Conservation (phyloP, 2,797 vertebrate species). For the Galago senegalensis region DNA sequence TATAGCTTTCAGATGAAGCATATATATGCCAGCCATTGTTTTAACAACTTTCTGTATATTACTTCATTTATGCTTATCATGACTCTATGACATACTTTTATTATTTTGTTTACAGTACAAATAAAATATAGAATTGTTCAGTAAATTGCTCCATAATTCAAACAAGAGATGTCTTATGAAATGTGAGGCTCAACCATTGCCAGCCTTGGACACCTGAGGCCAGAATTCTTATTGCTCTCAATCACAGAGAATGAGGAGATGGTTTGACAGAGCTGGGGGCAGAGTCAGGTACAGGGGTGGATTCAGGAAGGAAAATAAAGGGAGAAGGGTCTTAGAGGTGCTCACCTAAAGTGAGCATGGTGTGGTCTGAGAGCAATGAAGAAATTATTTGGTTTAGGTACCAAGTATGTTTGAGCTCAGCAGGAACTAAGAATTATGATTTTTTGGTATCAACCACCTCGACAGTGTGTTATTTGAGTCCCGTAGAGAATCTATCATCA, state of each 20-base stretch:
- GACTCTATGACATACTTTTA: not conserved
- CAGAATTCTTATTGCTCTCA: not conserved
- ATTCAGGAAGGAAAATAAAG: not conserved
- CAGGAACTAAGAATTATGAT: not conserved
- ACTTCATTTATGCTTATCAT: not conserved
- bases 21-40: not conserved
- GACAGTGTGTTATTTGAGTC: not conserved
- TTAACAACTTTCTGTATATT: not conserved
- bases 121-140: not conserved
- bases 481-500: not conserved
- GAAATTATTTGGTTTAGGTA: not conserved
- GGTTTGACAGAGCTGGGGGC: not conserved
- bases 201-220: not conserved
- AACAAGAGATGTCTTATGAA: not conserved
- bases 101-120: not conserved
- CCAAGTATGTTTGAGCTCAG: not conserved
- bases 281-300: not conserved
- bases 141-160: not conserved
- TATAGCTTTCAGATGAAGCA: not conserved
- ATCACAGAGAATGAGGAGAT: not conserved
- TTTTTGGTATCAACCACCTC: not conserved
- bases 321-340: not conserved
- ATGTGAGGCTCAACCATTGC: not conserved
- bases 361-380: not conserved
- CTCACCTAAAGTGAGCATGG: too few species aligned